Conservation (phyloP, 2,113 vertebrate species). For the Prionailurus viverrinus region DNA sequence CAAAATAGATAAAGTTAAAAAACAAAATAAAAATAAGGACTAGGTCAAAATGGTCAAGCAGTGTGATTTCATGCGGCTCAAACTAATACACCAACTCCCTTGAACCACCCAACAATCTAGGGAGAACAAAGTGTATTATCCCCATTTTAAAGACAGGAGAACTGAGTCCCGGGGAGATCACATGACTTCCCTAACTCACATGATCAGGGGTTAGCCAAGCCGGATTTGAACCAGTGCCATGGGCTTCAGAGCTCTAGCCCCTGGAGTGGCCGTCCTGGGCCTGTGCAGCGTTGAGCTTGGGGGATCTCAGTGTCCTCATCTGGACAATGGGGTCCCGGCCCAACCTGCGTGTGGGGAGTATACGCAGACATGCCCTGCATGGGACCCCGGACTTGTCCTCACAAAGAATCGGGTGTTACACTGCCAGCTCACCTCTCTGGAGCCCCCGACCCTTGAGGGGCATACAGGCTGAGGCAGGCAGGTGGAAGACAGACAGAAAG, state of each 20-base stretch:
- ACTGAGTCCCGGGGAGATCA: background rate
- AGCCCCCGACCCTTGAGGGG: background rate
- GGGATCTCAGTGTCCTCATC: background rate
- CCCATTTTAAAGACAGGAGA: background rate
- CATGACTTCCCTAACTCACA: background rate
- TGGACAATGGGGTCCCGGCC: background rate
- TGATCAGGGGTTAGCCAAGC: too few relatives aligned
- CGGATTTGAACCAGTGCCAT: background rate
- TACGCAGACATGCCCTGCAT: background rate
- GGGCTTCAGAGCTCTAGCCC: background rate
- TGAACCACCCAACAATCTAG: background rate
- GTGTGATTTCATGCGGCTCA: background rate
- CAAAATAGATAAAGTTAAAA: too few relatives aligned
- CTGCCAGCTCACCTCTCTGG: background rate
- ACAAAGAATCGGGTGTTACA: rapidly evolving
- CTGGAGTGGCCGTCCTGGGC: background rate
- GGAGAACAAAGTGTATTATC: background rate
- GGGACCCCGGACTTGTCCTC: background rate
- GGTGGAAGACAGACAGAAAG: slow-evolving; percentile 17
- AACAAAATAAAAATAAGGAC: too few relatives aligned
- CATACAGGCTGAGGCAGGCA: slow-evolving; percentile 50
- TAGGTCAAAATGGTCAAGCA: too few relatives aligned
- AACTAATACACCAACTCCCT: background rate
- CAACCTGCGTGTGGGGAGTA: rapidly evolving
- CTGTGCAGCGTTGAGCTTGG: background rate